Evolutionary conservation across 2,888 invertebrate genomes (phyloP), one percentile per base, ranked within the genome.

Genomic region (Vannuccia rotundouncinata): DNA sequence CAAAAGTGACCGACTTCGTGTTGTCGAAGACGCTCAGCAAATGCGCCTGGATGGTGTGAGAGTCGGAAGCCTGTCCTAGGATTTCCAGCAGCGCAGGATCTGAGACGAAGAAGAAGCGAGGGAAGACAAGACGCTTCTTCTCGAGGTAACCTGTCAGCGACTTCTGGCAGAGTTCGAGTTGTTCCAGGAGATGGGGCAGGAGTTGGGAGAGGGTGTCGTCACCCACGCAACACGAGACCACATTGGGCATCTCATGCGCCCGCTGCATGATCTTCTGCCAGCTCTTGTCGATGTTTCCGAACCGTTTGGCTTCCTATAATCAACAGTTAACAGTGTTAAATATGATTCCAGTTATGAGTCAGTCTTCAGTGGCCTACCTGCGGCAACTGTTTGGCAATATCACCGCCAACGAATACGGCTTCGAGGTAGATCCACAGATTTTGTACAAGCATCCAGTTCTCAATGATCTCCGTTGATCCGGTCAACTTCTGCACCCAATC

Each of bases 391-490:
- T 96, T 97, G 29, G 97, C 97, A 84, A 97, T 97, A 86, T 97
- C 97, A 82, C 97, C 97, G 1, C 97, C 97, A 0, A 97, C 96
- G 87, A 97, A 97, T 0, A 97, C 97, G 0, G 97, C 97, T 88
- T 97, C 97, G 45, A 97, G 89, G 86, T 97, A 97, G 0, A 97
- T 96, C 97, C 97, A 97, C 92, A 97, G 93, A 87, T 97, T 97
- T 88, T 97, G 97, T 0, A 97, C 97, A 0, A 95, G 90, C n/a
- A 97, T 89, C 97, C 97, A 97, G 82, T 95, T 91, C 88, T 97
- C 97, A 81, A 97, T 90, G 84, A 97, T 95, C 88, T 97, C 97
- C 87, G 96, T 96, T 0, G 96, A 96, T 84, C 95, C 95, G 59
- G 95, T 95, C 78, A 97, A 89, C 88, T 97, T 96, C 83, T 92